Base-by-base conservation (phyloP, 2,888 invertebrate species). In the Drosophila rubida region DNA sequence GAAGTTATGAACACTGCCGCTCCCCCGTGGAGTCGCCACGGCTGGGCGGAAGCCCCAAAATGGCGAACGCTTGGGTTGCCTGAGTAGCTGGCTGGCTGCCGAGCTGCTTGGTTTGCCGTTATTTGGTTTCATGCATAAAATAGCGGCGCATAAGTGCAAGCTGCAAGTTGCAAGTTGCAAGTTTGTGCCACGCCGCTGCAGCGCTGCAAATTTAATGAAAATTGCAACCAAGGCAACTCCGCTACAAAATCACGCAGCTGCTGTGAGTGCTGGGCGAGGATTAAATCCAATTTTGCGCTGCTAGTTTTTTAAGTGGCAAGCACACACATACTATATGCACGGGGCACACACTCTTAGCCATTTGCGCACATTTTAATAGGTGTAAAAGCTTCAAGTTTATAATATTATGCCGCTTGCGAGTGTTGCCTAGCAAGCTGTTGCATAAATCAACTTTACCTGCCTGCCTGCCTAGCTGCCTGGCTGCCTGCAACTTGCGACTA, bases 111-210 rank as follows among this genome's bases (percentile, higher is more conserved):
- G 32, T n/a, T 37, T 65, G 65, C 63, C 59, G 79, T 82, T 82
- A 85, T 86, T 82, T 80, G 86, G 82, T 82, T 86, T 86, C 86
- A 83, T 83, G 83, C 86, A 82, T 85, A 83, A 82, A 83, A 85
- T 85, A 82, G 66, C 78, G 76, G 70, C 72, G 65, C 85, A 78
- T 78, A 72, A 80, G 82, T 80, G 82, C 81, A 79, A 51, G 69
- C 46, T 80, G 74, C 74, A 42, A 37, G 69, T 32, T 67, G 60
- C 70, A 32, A 41, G 25, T 50, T 54, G n/a, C n/a, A n/a, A n/a
- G n/a, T n/a, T n/a, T n/a, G n/a, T 54, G 66, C 75, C 45, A 54
- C 58, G 76, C 65, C 14, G 55, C 44, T 61, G 63, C 68, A 42
- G 58, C 58, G 76, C 65, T 80, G 63, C 79, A 85, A 80, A 62